phyloP scores from a whole-genome alignment of 2,113 vertebrate genomes.

The Panthera leo region DNA sequence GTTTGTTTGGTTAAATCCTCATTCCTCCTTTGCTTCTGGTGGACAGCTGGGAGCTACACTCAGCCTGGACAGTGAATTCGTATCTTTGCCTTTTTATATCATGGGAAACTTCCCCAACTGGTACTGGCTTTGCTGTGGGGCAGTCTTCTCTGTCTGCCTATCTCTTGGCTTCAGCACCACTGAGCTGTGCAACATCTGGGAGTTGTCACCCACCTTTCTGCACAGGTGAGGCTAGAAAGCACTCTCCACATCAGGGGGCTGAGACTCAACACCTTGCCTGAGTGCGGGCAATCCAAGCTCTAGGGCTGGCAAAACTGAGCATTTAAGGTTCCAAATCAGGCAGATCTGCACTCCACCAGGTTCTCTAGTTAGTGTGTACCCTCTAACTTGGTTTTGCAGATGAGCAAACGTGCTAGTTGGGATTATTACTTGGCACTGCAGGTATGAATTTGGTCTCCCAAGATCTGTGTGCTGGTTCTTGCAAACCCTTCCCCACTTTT shows the following conservation, averaged over 20 bases:
- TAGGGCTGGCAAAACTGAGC: background rate
- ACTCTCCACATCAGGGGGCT: no score
- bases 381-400: background rate
- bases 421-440: background rate
- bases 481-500: background rate
- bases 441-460: background rate
- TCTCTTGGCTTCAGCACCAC: background rate
- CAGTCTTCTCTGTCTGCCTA: background rate
- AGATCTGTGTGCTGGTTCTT: background rate
- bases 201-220: background rate
- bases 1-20: background rate
- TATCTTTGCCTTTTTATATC: background rate
- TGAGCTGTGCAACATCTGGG: background rate
- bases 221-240: no score
- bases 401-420: background rate
- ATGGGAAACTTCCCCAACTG: background rate
- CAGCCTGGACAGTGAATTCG: background rate
- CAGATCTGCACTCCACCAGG: background rate
- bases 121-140: background rate
- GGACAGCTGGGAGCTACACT: background rate
- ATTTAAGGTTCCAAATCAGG: background rate
- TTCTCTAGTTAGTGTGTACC: background rate
- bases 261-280: background rate
- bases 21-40: background rate
- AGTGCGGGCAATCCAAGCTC: background rate